phyloP scores from a whole-genome alignment of 2,113 vertebrate genomes.

The Mesoclemmys tuberculata region DNA sequence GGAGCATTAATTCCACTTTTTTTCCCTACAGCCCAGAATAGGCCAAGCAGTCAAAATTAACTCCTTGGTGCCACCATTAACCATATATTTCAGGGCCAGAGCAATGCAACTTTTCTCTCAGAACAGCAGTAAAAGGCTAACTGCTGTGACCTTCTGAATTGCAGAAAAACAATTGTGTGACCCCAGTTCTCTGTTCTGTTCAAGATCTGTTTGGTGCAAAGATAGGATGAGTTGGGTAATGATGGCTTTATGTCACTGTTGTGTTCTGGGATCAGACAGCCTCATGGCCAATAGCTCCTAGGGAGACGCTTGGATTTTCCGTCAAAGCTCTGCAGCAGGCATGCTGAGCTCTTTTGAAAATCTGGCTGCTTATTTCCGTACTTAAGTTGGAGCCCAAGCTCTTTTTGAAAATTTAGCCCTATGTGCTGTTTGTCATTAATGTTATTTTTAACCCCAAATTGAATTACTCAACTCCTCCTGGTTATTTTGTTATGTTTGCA shows the following conservation, averaged over 20 bases:
- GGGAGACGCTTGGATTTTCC: not conserved
- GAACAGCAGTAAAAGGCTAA: not conserved
- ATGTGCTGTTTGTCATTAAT: not conserved
- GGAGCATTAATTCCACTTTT: not conserved
- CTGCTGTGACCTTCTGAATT: not conserved
- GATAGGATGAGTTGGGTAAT: not conserved
- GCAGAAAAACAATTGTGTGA: not conserved
- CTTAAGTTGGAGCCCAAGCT: not conserved
- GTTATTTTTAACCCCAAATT: not conserved
- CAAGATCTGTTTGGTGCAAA: not conserved
- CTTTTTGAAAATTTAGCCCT: not conserved
- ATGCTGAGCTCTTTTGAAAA: not conserved
- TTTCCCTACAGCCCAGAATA: not conserved
- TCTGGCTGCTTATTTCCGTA: not conserved
- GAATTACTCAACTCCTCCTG: not conserved
- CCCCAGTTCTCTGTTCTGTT: not conserved
- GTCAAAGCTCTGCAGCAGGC: not conserved
- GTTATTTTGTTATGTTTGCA: not conserved
- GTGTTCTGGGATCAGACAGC: not conserved
- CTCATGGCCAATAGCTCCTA: not conserved
- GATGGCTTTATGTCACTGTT: not conserved
- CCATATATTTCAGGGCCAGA: not conserved
- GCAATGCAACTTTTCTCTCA: not conserved
- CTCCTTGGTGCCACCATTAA: not conserved
- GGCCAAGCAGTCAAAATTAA: not conserved